Base-by-base conservation (phyloP, 2,888 invertebrate genomes). In the Cordylochernes scorpioides region DNA sequence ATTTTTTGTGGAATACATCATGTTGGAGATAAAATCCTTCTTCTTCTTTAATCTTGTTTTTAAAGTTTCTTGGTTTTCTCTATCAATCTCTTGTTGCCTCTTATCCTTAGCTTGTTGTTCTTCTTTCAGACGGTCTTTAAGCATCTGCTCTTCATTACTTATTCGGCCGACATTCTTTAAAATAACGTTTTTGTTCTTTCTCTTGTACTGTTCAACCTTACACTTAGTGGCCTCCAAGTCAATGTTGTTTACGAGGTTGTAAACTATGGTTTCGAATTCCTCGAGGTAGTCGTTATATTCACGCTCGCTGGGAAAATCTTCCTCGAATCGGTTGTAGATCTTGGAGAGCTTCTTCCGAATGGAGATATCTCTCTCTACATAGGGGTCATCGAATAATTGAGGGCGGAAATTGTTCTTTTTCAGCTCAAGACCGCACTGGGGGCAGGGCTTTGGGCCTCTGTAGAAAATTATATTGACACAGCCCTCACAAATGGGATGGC, bases 261-360 rank as follows among this genome's bases (percentile, higher is more conserved):
- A 86, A 34, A 94, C 69, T 42, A 88, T 75, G 1, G 66, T 67
- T 55, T 91, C 94, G 24, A 91, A 67, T 56, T 80, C 75, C 56
- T 97, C 97, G 42, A 97, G 61, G 52, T 97, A 99, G 54, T 91
- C 77, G 54, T 97, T 91, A 53, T 71, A 97, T 34, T 82, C 86
- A 21, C 65, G 57, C 31, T 82, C 52, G 0, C 68, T 60, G 1
- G 57, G 50, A 51, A 99, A 97, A 53, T 97, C 94, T 41, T 84
- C 82, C 50, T 86, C 80, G 48, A 73, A 80, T 48, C 88, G 84
- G 49, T 88, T 91, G 48, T 72, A 94, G 53, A 91, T 82, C 42
- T 70, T 43, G 8, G 86, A 56, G 14, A 97, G 68, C 42, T 73
- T 62, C 49, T 74, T 74, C 17, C 97, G 61, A 37, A 94, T 84